Conservation (phyloP, 2,888 invertebrate genomes). For the Xestia c-nigrum region DNA sequence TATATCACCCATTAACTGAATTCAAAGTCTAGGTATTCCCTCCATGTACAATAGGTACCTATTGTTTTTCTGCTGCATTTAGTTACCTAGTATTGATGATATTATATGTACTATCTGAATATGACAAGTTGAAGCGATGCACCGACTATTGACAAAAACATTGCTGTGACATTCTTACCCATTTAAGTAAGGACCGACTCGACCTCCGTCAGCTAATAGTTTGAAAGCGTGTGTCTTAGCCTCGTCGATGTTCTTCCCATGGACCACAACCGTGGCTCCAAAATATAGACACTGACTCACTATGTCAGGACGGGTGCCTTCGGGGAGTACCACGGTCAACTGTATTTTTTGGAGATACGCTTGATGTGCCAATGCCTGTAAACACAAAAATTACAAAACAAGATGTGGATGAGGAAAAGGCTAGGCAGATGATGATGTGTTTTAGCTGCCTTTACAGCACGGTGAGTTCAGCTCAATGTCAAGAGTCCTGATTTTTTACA, state of each 20-base stretch:
- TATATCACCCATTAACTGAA: background rate
- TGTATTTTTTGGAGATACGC: conserved; percentile 92
- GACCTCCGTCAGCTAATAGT: conserved; percentile 91
- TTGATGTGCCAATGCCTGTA: conserved; percentile 92
- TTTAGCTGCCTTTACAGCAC: background rate
- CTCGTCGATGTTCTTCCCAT: conserved; percentile 94
- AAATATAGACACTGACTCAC: conserved; percentile 94
- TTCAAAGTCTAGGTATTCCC: background rate
- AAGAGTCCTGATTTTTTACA: background rate
- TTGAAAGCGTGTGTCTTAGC: conserved; percentile 94
- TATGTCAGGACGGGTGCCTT: conserved; percentile 95
- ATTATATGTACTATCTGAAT: background rate
- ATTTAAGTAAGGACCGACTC: conserved; percentile 93
- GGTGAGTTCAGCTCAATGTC: background rate
- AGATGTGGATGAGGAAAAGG: background rate
- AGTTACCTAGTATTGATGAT: background rate
- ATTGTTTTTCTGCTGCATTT: background rate
- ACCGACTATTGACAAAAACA: background rate
- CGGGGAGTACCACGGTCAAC: conserved; percentile 96
- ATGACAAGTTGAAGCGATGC: background rate
- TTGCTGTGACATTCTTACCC: conserved; percentile 88
- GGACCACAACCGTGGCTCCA: conserved; percentile 94
- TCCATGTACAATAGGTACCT: background rate
- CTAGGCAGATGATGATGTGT: background rate
- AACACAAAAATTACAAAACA: background rate